A percentile compares a stretch with the other conserved stretches of the same genome.
phyloP scores from a whole-genome alignment of 2,888 invertebrate genomes.

The Hirtodrosophila trivittata region DNA sequence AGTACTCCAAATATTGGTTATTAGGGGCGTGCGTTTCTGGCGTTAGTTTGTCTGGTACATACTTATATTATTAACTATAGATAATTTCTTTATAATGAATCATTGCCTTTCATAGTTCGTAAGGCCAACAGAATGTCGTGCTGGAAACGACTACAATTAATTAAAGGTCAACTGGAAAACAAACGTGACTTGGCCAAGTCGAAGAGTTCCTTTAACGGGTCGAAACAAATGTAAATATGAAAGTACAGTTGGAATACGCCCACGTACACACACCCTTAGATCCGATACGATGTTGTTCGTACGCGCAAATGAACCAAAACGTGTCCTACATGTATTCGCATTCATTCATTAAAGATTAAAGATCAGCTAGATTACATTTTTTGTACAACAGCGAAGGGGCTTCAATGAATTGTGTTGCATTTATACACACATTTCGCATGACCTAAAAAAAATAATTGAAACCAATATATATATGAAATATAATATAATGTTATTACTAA shows the following conservation, averaged over 20 bases:
- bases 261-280: constrained; percentile 9
- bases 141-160: constrained; percentile 63
- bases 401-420: not conserved
- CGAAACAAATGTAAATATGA: constrained; percentile 21
- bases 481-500: constrained; percentile 13
- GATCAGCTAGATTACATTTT: constrained; percentile 6
- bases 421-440: constrained; percentile 3
- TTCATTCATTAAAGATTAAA: not conserved
- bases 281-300: not conserved
- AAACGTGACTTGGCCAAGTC: constrained; percentile 28
- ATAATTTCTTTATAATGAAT: constrained; percentile 35
- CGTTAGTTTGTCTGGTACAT: not conserved
- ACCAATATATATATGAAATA: constrained; percentile 19
- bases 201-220: not conserved
- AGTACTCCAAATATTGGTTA: too few relatives aligned
- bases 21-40: too few relatives aligned
- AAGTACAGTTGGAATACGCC: constrained; percentile 35
- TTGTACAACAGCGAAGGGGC: constrained; percentile 4
- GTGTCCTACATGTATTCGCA: not conserved
- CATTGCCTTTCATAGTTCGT: constrained; percentile 7
- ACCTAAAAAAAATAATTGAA: constrained; percentile 10
- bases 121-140: constrained; percentile 39
- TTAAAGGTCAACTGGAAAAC: constrained; percentile 54
- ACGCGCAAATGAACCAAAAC: not conserved
- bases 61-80: not conserved